phyloP scores from a whole-genome alignment of 2,797 vertebrate species.

The Masticophis lateralis region DNA sequence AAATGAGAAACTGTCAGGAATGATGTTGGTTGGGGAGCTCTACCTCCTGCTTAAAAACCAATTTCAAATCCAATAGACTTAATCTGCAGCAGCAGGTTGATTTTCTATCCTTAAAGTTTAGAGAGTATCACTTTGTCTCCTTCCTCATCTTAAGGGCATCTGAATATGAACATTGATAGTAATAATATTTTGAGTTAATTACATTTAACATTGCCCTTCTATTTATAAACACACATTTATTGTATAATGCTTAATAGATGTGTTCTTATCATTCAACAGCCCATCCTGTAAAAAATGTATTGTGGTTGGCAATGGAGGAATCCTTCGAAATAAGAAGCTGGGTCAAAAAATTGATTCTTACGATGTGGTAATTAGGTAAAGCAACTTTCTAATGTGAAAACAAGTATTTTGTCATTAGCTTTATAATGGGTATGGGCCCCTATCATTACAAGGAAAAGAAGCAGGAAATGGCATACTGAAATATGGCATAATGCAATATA shows the following conservation, averaged over 20 bases:
- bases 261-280: conserved; percentile 58
- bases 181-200: background rate
- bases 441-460: background rate
- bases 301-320: conserved; percentile 78
- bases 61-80: background rate
- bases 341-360: conserved; percentile 78
- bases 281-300: conserved; percentile 73
- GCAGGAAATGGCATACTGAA: background rate
- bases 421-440: background rate
- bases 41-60: background rate
- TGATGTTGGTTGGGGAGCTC: background rate
- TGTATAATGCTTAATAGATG: background rate
- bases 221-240: background rate
- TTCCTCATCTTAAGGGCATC: background rate
- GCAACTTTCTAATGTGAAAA: background rate
- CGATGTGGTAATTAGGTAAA: conserved; percentile 79
- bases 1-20: background rate
- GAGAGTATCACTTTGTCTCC: background rate
- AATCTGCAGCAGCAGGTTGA: background rate
- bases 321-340: conserved; percentile 77
- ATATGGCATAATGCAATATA: background rate
- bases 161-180: background rate
- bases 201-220: background rate
- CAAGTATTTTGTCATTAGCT: background rate
- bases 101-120: background rate